These are phyloP conservation scores for Heteronetta atricapilla DNA, from an alignment of 2,113 vertebrate genomes.

Conservation along the genomic window DNA sequence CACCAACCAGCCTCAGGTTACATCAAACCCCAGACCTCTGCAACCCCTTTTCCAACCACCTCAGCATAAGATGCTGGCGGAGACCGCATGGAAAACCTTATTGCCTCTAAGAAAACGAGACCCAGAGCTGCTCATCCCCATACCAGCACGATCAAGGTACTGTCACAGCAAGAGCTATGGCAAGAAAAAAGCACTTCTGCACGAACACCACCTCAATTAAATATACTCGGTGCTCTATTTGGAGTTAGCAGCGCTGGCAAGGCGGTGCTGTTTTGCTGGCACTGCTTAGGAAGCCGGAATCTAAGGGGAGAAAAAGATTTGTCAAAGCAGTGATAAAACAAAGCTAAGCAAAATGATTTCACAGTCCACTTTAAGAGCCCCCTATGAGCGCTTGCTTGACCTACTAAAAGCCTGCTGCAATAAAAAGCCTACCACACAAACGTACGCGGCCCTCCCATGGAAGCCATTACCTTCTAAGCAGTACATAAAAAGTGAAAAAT, in stretches of 20 bases:
- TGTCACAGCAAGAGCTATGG: rapidly evolving
- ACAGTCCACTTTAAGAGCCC: neutral
- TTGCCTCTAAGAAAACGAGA: neutral
- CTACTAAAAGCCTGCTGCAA: constrained; percentile 3
- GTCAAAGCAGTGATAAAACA: neutral
- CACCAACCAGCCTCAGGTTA: neutral
- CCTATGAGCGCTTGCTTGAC: neutral
- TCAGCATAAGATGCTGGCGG: neutral
- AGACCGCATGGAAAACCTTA: neutral
- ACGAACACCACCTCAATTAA: neutral
- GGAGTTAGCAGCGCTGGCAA: neutral
- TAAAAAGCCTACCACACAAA: neutral
- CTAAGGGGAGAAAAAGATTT: neutral
- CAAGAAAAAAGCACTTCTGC: neutral
- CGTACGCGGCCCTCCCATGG: neutral
- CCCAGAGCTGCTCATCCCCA: neutral
- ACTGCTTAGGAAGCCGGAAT: neutral
- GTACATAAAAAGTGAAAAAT: neutral
- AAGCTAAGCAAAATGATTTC: neutral
- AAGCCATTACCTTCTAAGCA: neutral
- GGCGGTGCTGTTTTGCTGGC: neutral
- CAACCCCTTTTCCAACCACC: neutral
- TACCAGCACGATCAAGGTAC: neutral
- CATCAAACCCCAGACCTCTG: neutral
- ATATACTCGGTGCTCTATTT: neutral